Base-by-base conservation (phyloP, 1,140 invertebrate genomes). In the Sarcophaga bullata region DNA sequence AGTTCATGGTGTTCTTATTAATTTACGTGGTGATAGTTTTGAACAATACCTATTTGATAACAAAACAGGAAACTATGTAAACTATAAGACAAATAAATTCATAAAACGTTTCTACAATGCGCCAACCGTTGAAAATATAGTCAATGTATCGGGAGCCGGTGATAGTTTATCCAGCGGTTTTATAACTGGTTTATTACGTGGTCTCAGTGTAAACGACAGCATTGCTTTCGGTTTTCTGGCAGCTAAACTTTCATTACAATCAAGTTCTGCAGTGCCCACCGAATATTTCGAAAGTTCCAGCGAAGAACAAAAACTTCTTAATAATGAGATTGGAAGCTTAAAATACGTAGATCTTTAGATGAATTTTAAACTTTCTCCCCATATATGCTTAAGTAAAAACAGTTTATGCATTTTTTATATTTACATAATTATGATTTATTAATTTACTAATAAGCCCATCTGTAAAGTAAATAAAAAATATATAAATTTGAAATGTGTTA, bases 81-180 rank as follows among this genome's bases (percentile, higher is more conserved):
- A 84, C 0, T 80, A 58, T 8, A 37, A 78, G 5, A 11, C 75
- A 49, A 84, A 86, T 49, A 82, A 19, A 47, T n/a, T 68, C 47
- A 46, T 19, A 48, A 86, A 80, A 0, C 85, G 90, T 52, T 90
- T 92, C 82, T 94, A 93, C 88, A 86, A 90, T 47, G 88, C 90
- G 5, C 83, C 91, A 50, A 81, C 85, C 80, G 84, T 92, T 19
- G 72, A 87, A 17, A 87, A 91, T 81, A 86, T 94, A 19, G 89
- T 92, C 49, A 94, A 92, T 90, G 93, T 93, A 4, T 94, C 93
- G 19, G 93, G 93, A 8, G 93, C 93, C 15, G 93, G 93, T 19
- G 93, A 94, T 84, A 93, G 93, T 88, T 93, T 94, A 85, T 91
- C 92, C 17, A 92, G 92, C 84, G 93, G 93, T 8, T 92, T 93